Percentiles rank a stretch among this genome's conserved stretches.
Evolutionary conservation across 92 coral and sea anemone species (phyloP).

Genomic region (Palythoa caribaeorum): DNA sequence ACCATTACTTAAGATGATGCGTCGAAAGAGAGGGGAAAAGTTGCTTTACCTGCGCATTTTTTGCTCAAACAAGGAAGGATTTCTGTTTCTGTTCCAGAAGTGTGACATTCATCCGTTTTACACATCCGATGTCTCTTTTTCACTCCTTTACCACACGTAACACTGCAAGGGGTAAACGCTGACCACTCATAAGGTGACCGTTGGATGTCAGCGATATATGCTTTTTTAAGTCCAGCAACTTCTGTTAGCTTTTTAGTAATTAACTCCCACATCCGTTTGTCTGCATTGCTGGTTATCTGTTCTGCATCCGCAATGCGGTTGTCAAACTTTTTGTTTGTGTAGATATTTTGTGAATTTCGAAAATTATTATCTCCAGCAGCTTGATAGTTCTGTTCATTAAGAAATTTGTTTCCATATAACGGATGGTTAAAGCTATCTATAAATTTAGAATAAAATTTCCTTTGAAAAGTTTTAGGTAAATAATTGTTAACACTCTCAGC

Average conservation of each 20-base stretch:
- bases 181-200: constrained; percentile 76
- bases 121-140: constrained; percentile 90
- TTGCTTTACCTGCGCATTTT: constrained; percentile 75
- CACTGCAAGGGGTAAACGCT: constrained; percentile 81
- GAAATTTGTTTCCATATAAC: neutral
- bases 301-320: constrained; percentile 17
- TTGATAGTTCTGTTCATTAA: neutral
- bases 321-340: neutral
- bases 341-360: neutral
- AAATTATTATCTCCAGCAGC: neutral
- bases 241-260: constrained; percentile 23
- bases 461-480: neutral
- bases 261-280: constrained; percentile 33
- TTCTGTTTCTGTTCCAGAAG: constrained; percentile 81
- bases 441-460: neutral
- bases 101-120: constrained; percentile 75
- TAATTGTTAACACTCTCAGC: neutral
- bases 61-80: constrained; percentile 79
- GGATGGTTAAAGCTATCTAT: neutral
- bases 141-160: constrained; percentile 90
- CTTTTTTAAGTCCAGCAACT: constrained; percentile 18
- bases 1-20: too few species aligned
- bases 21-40: neutral
- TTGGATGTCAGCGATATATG: neutral
- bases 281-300: constrained; percentile 1